Base-by-base conservation (phyloP, 92 coral and sea anemone genomes). In the Actinernus sp. region DNA sequence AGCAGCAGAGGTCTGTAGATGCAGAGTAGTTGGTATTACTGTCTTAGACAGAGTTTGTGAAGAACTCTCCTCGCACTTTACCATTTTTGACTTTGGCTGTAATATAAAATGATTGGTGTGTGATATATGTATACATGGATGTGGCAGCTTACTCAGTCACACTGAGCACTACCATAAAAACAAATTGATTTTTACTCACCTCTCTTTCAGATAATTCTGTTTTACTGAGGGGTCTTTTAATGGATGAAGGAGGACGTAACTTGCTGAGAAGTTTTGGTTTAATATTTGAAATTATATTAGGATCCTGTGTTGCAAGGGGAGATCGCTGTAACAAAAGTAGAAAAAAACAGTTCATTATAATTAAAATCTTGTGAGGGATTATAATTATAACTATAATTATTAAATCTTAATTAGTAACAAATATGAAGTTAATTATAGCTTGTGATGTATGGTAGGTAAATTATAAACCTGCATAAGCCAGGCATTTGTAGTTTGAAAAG, bases 311-410 rank as follows among this genome's bases (percentile, higher is more conserved):
- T 47, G 91, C 65, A 43, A 90, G 49, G 16, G 96, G 96, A 2
- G 96, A 85, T 21, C 96, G 83, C 96, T 90, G 61, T 41, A 54
- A 55, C 14, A 53, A n/a, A n/a, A n/a, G n/a, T n/a, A n/a, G n/a
- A n/a, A n/a, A n/a, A n/a, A n/a, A n/a, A n/a, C n/a, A n/a, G n/a
- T n/a, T n/a, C n/a, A n/a, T n/a, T n/a, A n/a, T n/a, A n/a, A n/a
- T n/a, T n/a, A n/a, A n/a, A n/a, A n/a, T n/a, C n/a, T n/a, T n/a
- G n/a, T n/a, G n/a, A n/a, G n/a, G n/a, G n/a, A n/a, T n/a, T n/a
- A n/a, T n/a, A n/a, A n/a, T n/a, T n/a, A n/a, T n/a, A n/a, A n/a
- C n/a, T n/a, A n/a, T n/a, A n/a, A n/a, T n/a, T n/a, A n/a, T n/a
- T n/a, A n/a, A n/a, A n/a, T n/a, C n/a, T n/a, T n/a, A n/a, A n/a